phyloP scores from a whole-genome alignment of 2,113 vertebrate genomes.

The Forbesichthys agassizii region DNA sequence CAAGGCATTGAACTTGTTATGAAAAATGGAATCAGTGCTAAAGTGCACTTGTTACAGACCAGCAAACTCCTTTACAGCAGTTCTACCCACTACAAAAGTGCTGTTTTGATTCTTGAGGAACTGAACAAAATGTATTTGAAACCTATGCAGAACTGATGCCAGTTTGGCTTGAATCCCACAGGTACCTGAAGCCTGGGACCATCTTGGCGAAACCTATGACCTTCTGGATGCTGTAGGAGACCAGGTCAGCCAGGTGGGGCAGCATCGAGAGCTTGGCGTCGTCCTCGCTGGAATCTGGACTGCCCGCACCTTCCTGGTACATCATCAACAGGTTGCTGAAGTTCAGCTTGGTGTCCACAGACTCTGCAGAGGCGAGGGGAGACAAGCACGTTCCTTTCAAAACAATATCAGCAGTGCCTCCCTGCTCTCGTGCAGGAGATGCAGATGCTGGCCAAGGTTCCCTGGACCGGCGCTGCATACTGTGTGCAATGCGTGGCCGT shows the following conservation, averaged over 20 bases:
- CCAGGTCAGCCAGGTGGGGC: conserved; percentile 92
- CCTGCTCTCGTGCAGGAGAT: not conserved
- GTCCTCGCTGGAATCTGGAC: conserved; percentile 75
- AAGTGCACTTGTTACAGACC: too few species aligned
- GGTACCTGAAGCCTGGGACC: conserved; percentile 95
- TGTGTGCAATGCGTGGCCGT: conserved; percentile 6
- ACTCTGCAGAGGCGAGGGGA: conserved; percentile 55
- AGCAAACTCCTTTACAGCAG: too few species aligned
- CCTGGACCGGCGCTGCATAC: not conserved
- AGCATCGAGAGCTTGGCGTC: conserved; percentile 86
- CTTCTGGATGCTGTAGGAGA: conserved; percentile 98
- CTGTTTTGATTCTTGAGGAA: not conserved
- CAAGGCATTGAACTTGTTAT: too few species aligned
- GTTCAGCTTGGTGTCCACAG: conserved; percentile 78
- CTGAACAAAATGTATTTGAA: not conserved
- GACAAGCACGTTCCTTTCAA: not conserved
- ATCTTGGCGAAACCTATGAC: conserved; percentile 97
- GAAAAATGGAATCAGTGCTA: too few species aligned
- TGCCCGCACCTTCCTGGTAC: conserved; percentile 77
- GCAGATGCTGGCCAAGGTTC: not conserved
- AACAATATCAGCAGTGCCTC: too few species aligned
- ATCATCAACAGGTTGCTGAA: conserved; percentile 80
- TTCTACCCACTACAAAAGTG: too few species aligned
- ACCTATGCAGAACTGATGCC: too few species aligned
- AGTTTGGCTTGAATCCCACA: not conserved